Conservation (phyloP, 2,797 vertebrate species). For the Malurus splendens region DNA sequence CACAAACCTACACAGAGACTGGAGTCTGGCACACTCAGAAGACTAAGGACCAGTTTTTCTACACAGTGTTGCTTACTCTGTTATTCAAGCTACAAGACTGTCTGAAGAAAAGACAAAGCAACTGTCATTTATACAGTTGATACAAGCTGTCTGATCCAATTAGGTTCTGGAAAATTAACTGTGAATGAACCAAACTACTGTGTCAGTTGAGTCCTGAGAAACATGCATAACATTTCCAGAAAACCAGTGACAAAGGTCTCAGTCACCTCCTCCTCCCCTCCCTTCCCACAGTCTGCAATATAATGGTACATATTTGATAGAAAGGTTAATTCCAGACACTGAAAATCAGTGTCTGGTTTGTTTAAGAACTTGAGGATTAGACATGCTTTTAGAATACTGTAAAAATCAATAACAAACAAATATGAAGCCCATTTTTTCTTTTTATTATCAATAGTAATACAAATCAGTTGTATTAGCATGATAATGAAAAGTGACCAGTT, state of each 20-base stretch:
- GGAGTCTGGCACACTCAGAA: not conserved
- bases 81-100: not conserved
- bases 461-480: conserved; percentile 63
- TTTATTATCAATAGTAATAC: conserved; percentile 66
- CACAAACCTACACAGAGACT: not conserved
- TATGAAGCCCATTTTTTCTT: conserved; percentile 13
- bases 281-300: not conserved
- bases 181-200: not conserved
- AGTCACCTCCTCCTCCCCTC: not conserved
- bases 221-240: not conserved
- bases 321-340: not conserved
- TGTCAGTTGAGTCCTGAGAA: not conserved
- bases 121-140: not conserved
- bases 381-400: not conserved
- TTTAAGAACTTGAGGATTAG: not conserved
- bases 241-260: not conserved
- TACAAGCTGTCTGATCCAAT: not conserved
- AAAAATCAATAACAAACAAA: conserved; percentile 23
- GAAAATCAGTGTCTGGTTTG: not conserved
- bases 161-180: not conserved
- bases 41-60: not conserved
- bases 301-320: not conserved
- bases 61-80: not conserved
- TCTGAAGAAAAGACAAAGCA: not conserved
- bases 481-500: conserved; percentile 44